A percentile compares a stretch with the other conserved stretches of the same genome.
phyloP scores from a whole-genome alignment of 2,888 invertebrate species.

The Terebella lapidaria region DNA sequence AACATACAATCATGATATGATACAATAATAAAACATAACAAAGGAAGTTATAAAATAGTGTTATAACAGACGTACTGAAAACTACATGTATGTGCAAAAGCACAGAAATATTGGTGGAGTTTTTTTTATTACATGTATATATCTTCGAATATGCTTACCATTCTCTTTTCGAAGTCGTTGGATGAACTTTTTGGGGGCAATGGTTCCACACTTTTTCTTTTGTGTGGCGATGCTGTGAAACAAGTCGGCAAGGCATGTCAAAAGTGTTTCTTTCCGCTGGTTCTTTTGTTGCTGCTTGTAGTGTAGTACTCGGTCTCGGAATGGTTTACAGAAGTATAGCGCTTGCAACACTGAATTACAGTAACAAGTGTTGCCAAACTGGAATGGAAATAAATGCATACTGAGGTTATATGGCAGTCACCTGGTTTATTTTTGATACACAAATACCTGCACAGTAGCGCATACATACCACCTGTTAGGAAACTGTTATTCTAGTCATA shows the following conservation, averaged over 20 bases:
- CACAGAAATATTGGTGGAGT: background rate
- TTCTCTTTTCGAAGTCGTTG: slow-evolving; percentile 96
- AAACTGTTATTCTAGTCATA: too few species aligned
- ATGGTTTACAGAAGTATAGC: slow-evolving; percentile 97
- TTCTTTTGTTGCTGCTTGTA: slow-evolving; percentile 68
- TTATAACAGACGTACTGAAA: too few species aligned
- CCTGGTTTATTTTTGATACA: too few species aligned
- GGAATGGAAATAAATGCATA: slow-evolving; percentile 30
- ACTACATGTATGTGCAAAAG: background rate
- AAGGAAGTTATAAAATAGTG: too few species aligned
- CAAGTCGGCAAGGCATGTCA: slow-evolving; percentile 96
- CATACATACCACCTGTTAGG: too few species aligned
- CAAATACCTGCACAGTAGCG: too few species aligned
- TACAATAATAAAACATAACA: too few species aligned
- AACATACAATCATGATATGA: slow-evolving; percentile 24
- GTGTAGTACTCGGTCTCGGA: slow-evolving; percentile 95
- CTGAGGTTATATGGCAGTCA: too few species aligned
- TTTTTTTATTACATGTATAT: too few species aligned
- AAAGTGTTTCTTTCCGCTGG: slow-evolving; percentile 80
- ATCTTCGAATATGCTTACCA: slow-evolving; percentile 65
- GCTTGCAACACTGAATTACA: slow-evolving; percentile 99
- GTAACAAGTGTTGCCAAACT: slow-evolving; percentile 99
- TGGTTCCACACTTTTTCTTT: slow-evolving; percentile 97
- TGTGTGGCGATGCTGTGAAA: slow-evolving; percentile 99
- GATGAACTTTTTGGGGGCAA: slow-evolving; percentile 99